Evolutionary conservation across 2,113 vertebrate species (phyloP).

Genomic region (Lophochroa leadbeateri): DNA sequence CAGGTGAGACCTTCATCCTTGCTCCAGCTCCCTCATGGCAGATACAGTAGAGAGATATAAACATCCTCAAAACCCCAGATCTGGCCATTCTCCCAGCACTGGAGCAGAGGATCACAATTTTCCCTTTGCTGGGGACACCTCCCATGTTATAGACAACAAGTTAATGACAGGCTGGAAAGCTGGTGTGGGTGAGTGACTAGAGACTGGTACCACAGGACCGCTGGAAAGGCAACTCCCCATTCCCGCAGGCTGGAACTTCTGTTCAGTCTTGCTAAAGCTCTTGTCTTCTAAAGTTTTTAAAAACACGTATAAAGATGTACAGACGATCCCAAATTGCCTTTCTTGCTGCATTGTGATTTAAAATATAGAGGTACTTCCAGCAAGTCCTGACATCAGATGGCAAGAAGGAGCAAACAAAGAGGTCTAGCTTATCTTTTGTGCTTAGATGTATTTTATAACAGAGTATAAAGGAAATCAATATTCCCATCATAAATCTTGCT

Average conservation of each 20-base stretch:
- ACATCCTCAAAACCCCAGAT: background rate
- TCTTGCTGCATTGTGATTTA: conserved; percentile 4
- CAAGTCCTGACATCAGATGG: conserved; percentile 35
- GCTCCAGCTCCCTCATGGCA: background rate
- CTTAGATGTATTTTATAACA: conserved; percentile 61
- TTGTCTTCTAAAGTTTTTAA: background rate
- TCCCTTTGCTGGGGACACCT: background rate
- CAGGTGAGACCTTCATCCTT: background rate
- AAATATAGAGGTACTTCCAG: conserved; percentile 43
- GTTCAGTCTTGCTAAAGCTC: background rate
- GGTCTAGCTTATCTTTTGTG: conserved; percentile 41
- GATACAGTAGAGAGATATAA: background rate
- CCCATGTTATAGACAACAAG: rapidly evolving
- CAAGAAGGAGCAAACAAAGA: conserved; percentile 51
- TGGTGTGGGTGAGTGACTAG: background rate
- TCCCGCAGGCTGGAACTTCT: background rate
- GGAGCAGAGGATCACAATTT: background rate
- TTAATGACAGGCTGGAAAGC: background rate
- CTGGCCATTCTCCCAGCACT: background rate
- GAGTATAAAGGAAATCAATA: conserved; percentile 71
- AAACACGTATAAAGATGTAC: background rate
- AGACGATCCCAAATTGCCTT: background rate
- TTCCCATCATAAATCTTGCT: conserved; percentile 65
- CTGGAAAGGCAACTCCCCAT: background rate
- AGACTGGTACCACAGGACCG: rapidly evolving